Percentiles rank a stretch among this genome's conserved stretches.
Evolutionary conservation across 2,797 vertebrate species (phyloP).

Genomic region (Gallirallus australis): DNA sequence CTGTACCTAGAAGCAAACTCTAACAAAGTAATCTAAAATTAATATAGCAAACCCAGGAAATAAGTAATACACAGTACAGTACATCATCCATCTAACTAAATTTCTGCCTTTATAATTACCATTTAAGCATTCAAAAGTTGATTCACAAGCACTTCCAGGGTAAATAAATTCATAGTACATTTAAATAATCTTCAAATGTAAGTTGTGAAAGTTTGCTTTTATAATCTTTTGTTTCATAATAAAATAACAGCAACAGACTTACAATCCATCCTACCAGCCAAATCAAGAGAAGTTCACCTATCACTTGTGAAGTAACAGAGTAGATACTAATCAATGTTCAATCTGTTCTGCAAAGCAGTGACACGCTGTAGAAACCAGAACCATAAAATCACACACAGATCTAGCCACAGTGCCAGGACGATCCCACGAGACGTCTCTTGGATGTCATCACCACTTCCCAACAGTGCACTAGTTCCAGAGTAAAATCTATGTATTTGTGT

Average conservation of each 20-base stretch:
- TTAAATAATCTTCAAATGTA: background rate
- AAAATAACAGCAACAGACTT: background rate
- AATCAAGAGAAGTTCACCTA: background rate
- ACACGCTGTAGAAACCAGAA: background rate
- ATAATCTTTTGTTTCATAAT: background rate
- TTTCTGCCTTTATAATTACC: background rate
- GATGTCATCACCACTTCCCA: background rate
- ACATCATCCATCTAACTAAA: background rate
- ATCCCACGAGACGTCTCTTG: background rate
- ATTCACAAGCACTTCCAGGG: background rate
- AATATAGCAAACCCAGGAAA: background rate
- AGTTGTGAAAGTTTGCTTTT: background rate
- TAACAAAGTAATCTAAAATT: background rate
- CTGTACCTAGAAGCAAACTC: background rate
- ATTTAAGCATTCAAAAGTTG: background rate
- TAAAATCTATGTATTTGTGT: background rate
- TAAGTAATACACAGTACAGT: background rate
- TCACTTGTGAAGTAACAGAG: background rate
- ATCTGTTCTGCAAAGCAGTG: background rate
- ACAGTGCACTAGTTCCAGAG: background rate
- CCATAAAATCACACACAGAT: background rate
- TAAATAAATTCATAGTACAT: background rate
- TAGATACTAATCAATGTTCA: rapidly evolving
- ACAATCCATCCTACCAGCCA: background rate
- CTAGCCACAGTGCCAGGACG: background rate